Base-by-base conservation (phyloP, 2,797 vertebrate species). In the Delichon dasypus region DNA sequence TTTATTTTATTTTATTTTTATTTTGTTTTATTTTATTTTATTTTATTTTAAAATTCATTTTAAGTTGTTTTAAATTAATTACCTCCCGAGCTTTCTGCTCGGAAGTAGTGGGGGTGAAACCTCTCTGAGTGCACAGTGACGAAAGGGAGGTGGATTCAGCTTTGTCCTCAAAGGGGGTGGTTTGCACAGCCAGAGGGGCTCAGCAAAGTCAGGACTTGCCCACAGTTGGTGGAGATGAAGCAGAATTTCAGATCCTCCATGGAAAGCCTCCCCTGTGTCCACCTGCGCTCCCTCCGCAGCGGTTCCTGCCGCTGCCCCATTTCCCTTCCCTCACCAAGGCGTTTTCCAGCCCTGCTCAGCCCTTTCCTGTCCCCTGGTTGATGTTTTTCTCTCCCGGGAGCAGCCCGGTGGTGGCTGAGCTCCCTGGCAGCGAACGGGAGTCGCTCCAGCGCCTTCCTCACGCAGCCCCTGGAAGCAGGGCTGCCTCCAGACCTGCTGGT, bases 51-150 rank as follows among this genome's bases (percentile, higher is more conserved):
- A 14, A 26, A 48, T 26, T 25, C 25, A 26, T 16, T 26, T 26
- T 26, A 15, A 50, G 9, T 26, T 9, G 26, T 26, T 50, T 55
- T 7, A n/a, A 55, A 30, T 53, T 44, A 15, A 64, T 47, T 58
- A 18, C 34, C 82, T 66, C 20, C 45, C 38, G 34, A 57, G 72
- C 23, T 61, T 40, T 57, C 55, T 91, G 64, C 32, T 45, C 51
- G 65, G 57, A 66, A 74, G 26, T 6, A 58, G 11, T 11, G 21
- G 15, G 44, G 17, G 3, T 2, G 3, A 14, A 21, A 8, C 1
- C 13, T 34, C 16, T 26, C 5, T 25, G n/a, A 1, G 5, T 15
- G 12, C 2, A 1, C 11, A 25, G 73, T 34, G 66, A 11, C 8
- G 60, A 48, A 30, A 4, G 32, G 4, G 2, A 8, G 53, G 36